A percentile compares a stretch with the other conserved stretches of the same genome.
These are phyloP conservation scores for Zaprionus bogoriensis DNA, from an alignment of 2,888 invertebrate species.

Conservation along the genomic window DNA sequence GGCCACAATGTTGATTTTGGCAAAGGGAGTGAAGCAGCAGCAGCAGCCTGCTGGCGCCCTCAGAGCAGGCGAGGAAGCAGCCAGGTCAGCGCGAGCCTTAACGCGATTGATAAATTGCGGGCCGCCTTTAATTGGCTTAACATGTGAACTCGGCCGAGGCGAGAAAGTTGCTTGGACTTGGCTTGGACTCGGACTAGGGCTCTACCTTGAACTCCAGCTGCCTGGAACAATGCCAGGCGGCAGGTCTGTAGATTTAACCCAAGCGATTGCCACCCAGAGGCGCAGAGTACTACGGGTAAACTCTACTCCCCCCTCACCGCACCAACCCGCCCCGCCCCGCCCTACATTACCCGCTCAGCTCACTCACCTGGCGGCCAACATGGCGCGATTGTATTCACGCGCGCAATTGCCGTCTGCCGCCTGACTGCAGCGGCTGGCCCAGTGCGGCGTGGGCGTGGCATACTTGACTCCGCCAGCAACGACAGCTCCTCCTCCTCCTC, in stretches of 20 bases:
- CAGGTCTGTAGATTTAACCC: conserved; percentile 22
- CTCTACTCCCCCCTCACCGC: conserved; percentile 4
- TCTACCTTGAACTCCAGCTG: conserved; percentile 45
- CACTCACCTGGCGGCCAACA: conserved; percentile 76
- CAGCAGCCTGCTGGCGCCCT: background rate
- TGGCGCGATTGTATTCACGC: conserved; percentile 66
- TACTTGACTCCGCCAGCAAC: conserved; percentile 49
- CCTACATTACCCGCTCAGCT: background rate
- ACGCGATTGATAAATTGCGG: conserved; percentile 50
- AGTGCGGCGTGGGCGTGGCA: conserved; percentile 63
- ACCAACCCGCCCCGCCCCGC: background rate
- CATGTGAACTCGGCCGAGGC: conserved; percentile 26
- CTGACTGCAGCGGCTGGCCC: conserved; percentile 69
- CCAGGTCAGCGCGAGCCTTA: conserved; percentile 13
- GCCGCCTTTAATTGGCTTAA: conserved; percentile 53
- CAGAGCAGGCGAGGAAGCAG: background rate
- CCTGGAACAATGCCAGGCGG: background rate
- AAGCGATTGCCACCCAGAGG: conserved; percentile 57
- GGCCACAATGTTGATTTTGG: conserved; percentile 45
- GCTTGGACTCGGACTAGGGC: conserved; percentile 18
- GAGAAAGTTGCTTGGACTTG: conserved; percentile 67
- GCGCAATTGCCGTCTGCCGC: conserved; percentile 63
- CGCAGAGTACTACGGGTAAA: background rate
- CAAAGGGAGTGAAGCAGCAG: background rate
- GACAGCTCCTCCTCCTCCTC: background rate